Conservation (phyloP, 1,140 invertebrate species). For the Apis cerana region DNA sequence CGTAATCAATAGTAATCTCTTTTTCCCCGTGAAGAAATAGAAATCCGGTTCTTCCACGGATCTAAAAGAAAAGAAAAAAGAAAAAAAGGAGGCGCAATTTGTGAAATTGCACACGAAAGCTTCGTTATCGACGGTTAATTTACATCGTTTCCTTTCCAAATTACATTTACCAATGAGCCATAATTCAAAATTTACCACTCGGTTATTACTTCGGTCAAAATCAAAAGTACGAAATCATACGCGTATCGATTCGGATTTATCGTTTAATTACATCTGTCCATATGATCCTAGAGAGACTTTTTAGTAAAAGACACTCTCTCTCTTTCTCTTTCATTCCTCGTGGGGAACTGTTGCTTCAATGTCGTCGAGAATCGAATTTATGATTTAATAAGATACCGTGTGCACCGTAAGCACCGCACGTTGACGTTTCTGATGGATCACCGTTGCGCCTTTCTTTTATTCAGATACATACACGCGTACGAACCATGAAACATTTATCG, state of each 20-base stretch:
- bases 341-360: background rate
- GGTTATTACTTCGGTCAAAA: background rate
- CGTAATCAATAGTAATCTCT: too few species aligned
- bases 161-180: too few species aligned
- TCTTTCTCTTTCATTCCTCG: background rate
- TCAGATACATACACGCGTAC: background rate
- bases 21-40: too few species aligned
- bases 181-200: too few species aligned
- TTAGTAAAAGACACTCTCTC: background rate
- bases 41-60: too few species aligned
- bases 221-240: too few species aligned
- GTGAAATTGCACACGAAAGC: too few species aligned
- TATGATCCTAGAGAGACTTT: background rate
- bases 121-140: background rate
- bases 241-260: background rate
- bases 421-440: background rate
- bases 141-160: background rate
- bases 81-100: too few species aligned
- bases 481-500: background rate
- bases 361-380: conserved; percentile 10
- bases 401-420: background rate
- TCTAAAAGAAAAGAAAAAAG: too few species aligned
- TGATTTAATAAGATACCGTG: conserved; percentile 14
- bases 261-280: background rate
- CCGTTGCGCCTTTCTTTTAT: background rate